Base-by-base conservation (phyloP, 2,888 invertebrate species). In the Hanleya hanleyi region DNA sequence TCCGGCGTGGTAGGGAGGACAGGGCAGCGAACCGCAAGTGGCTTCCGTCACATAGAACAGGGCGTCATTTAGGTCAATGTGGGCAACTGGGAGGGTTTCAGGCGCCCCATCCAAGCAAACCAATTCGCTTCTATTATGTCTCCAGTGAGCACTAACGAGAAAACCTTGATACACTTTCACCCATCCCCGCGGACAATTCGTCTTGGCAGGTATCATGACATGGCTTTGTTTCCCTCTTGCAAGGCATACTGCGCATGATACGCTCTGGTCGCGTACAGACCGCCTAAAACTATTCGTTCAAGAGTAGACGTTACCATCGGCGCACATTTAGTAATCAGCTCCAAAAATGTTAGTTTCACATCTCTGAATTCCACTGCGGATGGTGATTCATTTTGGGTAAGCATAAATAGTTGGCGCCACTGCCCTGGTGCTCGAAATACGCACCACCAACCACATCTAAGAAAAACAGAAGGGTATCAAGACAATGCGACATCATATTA, bases 201-300 rank as follows among this genome's bases (percentile, higher is more conserved):
- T 68, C 26, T 66, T 68, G 38, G 71, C 77, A 9, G 75, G 75
- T 22, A 77, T 41, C 75, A 76, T 76, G 6, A 77, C 49, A 47
- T 38, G 49, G n/a, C 65, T 66, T 15, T 41, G 36, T 33, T 72
- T 49, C 22, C 65, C 64, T 6, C 33, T 47, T 7, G 51, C 37
- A 35, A 67, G 33, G 35, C 78, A 76, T 15, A 74, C 76, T 22
- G 74, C 70, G 57, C 78, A 78, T 2, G 76, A 74, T n/a, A 78
- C 71, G 47, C 76, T 70, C 9, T 72, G 72, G 62, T 78, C 61
- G n/a, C 64, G 67, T n/a, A 75, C 3, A 0, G 47, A 18, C 7
- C 36, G 5, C 5, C 49, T 32, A 32, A 49, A 49, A 9, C 33
- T 22, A 32, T 49, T 26, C 15, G 22, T 26, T 15, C 18, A 18